Base-by-base conservation (phyloP, 2,113 vertebrate species). In the Herpailurus yagouaroundi region DNA sequence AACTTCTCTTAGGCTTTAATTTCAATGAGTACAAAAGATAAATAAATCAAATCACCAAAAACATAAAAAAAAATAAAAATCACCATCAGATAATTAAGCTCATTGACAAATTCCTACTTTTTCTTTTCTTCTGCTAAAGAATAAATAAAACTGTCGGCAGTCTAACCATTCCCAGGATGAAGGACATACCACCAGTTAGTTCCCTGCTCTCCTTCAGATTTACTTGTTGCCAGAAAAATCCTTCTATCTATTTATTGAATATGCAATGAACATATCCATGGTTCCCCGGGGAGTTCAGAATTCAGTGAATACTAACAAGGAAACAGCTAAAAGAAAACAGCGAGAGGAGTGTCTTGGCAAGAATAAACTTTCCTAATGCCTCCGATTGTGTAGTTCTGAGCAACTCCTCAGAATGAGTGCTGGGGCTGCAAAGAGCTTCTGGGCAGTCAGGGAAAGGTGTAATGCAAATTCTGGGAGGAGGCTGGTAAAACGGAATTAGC, bases 161-260 rank as follows among this genome's bases (percentile, higher is more conserved):
- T 25, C 2, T 38, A 83, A n/a, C 7, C 12, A 38, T 64, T 55
- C 57, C 63, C 45, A 55, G 5, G 95, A 88, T 63, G 15, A 66
- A 50, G 0, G 6, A 29, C 2, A 29, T 31, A 4, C 4, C 4
- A 41, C 27, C 18, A 15, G 2, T 2, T 82, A 15, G 1, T 2
- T 82, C 23, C 55, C 45, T 33, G 33, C 36, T 57, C 16, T 50
- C 18, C 63, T 64, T 76, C 23, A 13, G 14, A 92, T 31, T 4
- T 77, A 31, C 45, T 23, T 36, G 11, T 23, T 36, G 15, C 27
- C 18, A 6, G 31, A 52, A 52, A 95, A 80, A 71, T 29, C 19
- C 4, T 79, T 86, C 52, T 60, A 29, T 25, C 45, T 0, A 38
- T 1, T 71, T 60, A 27, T 27, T 89, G 23, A 84, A 7, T 64